Evolutionary conservation across 1,140 invertebrate genomes (phyloP), one percentile per base, ranked within the genome.

Genomic region (Cardiocondyla obscurior): DNA sequence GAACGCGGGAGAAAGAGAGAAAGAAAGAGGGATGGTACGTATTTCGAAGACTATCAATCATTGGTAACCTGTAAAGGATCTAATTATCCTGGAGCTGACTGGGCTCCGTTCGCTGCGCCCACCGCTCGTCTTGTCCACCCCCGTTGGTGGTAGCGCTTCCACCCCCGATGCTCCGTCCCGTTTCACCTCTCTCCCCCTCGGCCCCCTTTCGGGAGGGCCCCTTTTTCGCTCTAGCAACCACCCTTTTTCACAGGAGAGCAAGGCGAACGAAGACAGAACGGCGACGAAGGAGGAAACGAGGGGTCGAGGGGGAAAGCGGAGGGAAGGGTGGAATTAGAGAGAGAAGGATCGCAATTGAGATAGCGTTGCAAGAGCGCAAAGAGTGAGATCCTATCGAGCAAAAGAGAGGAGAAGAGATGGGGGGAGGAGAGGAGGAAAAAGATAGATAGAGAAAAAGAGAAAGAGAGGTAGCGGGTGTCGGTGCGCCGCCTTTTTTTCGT

Each of bases 61-160:
- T 90, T 90, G 83, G 85, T 89, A 90, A 90, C 88, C 85, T 87
- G 88, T 90, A 87, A 89, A 90, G 88, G 87, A 90, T 90, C 88
- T 90, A 90, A 90, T 90, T 90, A 90, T 89, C 88, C 85, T 85
- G 88, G 85, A 90, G 88, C 88, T 87, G 87, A 88, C 85, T 89
- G 83, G 88, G 85, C 88, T 87, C 88, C 88, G 81, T 87, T 87
- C 88, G 82, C 72, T 82, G 87, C 87, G 64, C 87, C 77, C 85
- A 86, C 88, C 87, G 83, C 87, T 85, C 76, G 83, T 87, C 88
- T 87, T 89, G 88, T 89, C 83, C 88, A 83, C 81, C 88, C 85
- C 81, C 85, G 57, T 83, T 62, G 82, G 85, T 82, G 81, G 58
- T 82, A 67, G 82, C 57, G 46, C 76, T 60, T 53, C 69, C 36